Evolutionary conservation across 2,113 vertebrate species (phyloP).

Genomic region (Scatophagus argus): DNA sequence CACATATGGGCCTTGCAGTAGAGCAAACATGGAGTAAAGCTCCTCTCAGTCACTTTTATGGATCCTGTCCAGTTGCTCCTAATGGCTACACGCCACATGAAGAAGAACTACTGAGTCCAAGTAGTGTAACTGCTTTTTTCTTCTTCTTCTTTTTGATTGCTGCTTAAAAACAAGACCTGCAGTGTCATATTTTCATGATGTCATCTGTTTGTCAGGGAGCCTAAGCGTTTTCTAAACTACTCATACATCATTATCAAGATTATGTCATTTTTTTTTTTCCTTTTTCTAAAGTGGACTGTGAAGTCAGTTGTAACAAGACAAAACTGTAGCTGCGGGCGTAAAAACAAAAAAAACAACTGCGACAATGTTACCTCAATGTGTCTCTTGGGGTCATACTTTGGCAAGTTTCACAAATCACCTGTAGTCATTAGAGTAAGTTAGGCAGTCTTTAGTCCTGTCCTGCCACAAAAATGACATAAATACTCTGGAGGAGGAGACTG

Average conservation of each 20-base stretch:
- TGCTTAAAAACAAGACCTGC: constrained; percentile 13
- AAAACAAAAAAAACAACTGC: no score
- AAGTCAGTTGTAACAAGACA: not conserved
- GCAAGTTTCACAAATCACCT: constrained; percentile 6
- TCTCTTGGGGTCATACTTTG: not conserved
- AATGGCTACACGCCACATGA: constrained; percentile 58
- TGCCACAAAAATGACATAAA: not conserved
- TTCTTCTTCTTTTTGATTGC: constrained; percentile 26
- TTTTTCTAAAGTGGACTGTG: not conserved
- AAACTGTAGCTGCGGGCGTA: not conserved
- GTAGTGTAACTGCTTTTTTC: constrained; percentile 21
- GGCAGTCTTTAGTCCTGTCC: not conserved
- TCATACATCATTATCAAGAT: not conserved
- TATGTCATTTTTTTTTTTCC: not conserved
- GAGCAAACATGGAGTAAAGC: constrained; percentile 67
- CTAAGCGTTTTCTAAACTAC: not conserved
- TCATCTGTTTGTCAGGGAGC: not conserved
- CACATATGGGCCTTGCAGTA: constrained; percentile 56
- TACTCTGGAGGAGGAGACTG: not conserved
- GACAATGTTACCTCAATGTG: no score
- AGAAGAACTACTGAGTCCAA: constrained; percentile 43
- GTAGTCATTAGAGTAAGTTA: constrained; percentile 1
- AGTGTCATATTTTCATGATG: constrained; percentile 22
- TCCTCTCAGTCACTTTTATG: constrained; percentile 76
- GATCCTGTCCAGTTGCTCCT: constrained; percentile 57